Conservation (phyloP, 1,140 invertebrate genomes). For the Teleogryllus occipitalis region DNA sequence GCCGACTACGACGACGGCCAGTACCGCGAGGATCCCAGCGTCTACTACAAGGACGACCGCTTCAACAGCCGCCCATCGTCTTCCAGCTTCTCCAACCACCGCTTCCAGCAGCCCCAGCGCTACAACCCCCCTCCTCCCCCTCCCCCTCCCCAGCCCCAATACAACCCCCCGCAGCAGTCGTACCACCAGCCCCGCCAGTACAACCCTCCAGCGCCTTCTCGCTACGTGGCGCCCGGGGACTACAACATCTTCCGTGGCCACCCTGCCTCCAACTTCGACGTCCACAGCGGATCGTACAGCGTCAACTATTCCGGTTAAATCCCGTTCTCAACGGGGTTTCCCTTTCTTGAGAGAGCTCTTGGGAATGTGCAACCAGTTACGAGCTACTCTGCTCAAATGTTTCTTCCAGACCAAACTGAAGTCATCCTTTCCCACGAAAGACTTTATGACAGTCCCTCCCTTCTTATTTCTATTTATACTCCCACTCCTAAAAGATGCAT, state of each 20-base stretch:
- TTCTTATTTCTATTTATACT: too few species aligned
- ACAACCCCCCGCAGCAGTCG: constrained; percentile 26
- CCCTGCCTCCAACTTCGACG: constrained; percentile 53
- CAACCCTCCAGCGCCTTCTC: constrained; percentile 30
- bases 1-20: constrained; percentile 63
- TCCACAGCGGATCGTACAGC: constrained; percentile 58
- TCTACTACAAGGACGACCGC: constrained; percentile 64
- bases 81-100: constrained; percentile 30
- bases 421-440: too few species aligned
- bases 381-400: too few species aligned
- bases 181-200: constrained; percentile 32
- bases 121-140: constrained; percentile 21
- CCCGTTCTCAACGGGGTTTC: background rate
- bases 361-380: too few species aligned
- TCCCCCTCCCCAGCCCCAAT: constrained; percentile 23
- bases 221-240: constrained; percentile 7
- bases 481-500: too few species aligned
- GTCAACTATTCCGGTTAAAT: constrained; percentile 47
- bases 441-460: too few species aligned
- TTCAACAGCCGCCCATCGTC: constrained; percentile 46
- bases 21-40: constrained; percentile 69
- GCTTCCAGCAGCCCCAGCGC: constrained; percentile 24
- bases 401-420: too few species aligned
- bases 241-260: constrained; percentile 42
- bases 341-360: too few species aligned